Evolutionary conservation across 2,113 vertebrate species (phyloP).

Genomic region (Pollachius pollachius): DNA sequence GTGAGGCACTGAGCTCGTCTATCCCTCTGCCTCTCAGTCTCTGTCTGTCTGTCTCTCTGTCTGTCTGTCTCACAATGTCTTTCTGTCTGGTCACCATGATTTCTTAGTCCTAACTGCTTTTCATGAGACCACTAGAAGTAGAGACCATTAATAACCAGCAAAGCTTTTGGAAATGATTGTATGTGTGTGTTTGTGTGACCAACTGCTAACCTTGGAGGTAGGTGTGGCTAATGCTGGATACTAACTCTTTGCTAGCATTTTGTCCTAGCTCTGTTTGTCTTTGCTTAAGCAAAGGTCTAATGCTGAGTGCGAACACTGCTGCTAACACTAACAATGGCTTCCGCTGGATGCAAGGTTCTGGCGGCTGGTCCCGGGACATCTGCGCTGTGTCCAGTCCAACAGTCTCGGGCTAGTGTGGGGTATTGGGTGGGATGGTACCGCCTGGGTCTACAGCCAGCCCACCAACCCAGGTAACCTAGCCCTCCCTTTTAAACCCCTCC

Average conservation of each 20-base stretch:
- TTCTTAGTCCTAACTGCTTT: no score
- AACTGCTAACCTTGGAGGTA: no score
- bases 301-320: constrained; percentile 33
- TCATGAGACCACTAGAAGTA: no score
- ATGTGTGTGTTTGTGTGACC: constrained; percentile 10
- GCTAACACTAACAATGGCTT: neutral
- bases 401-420: constrained; percentile 92
- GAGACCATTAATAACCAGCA: no score
- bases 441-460: constrained; percentile 88
- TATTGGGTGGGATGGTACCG: constrained; percentile 86
- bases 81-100: neutral
- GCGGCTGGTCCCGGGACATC: constrained; percentile 92
- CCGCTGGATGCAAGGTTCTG: constrained; percentile 84
- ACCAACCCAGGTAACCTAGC: constrained; percentile 79
- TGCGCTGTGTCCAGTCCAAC: constrained; percentile 86
- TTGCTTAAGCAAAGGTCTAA: constrained; percentile 15
- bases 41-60: constrained; percentile 15
- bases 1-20: constrained; percentile 70
- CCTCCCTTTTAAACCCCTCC: neutral
- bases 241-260: no score
- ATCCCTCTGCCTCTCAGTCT: neutral
- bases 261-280: no score
- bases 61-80: neutral
- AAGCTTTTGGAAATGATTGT: neutral
- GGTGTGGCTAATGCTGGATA: no score